Evolutionary conservation across 2,888 invertebrate genomes (phyloP).

Genomic region (Callosobruchus maculatus): DNA sequence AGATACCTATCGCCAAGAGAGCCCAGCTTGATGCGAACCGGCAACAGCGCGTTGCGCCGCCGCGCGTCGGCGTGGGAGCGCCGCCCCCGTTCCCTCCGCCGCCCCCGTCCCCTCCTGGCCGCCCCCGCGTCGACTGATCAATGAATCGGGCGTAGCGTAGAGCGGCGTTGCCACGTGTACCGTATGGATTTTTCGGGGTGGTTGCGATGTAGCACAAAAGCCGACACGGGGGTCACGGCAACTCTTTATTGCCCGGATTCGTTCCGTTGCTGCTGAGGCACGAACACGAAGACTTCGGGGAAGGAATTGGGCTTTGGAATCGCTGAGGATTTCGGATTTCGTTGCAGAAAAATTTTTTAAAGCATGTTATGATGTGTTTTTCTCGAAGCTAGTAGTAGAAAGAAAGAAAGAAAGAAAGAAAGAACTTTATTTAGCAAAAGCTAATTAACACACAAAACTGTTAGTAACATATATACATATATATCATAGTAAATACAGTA

Average conservation of each 20-base stretch:
- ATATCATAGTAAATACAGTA: too few species aligned
- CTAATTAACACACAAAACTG: too few species aligned
- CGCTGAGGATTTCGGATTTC: too few species aligned
- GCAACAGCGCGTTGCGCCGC: background rate
- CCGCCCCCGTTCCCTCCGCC: conserved; percentile 33
- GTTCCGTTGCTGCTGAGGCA: background rate
- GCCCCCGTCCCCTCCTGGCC: conserved; percentile 20
- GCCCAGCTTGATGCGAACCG: too few species aligned
- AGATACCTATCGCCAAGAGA: too few species aligned
- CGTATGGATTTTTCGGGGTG: conserved; percentile 20
- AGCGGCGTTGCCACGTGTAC: conserved; percentile 40
- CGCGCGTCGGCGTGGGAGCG: background rate
- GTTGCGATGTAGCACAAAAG: background rate
- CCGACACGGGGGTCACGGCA: background rate
- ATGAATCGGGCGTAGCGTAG: conserved; percentile 49
- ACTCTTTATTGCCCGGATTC: background rate
- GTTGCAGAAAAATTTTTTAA: too few species aligned
- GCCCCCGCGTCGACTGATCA: conserved; percentile 41
- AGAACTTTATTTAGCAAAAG: too few species aligned
- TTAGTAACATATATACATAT: too few species aligned
- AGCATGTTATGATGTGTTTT: too few species aligned
- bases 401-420: too few species aligned
- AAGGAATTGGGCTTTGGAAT: background rate
- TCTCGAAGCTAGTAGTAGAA: too few species aligned
- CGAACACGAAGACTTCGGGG: background rate